Base-by-base conservation (phyloP, 2,113 vertebrate genomes). In the Piaya cayana region DNA sequence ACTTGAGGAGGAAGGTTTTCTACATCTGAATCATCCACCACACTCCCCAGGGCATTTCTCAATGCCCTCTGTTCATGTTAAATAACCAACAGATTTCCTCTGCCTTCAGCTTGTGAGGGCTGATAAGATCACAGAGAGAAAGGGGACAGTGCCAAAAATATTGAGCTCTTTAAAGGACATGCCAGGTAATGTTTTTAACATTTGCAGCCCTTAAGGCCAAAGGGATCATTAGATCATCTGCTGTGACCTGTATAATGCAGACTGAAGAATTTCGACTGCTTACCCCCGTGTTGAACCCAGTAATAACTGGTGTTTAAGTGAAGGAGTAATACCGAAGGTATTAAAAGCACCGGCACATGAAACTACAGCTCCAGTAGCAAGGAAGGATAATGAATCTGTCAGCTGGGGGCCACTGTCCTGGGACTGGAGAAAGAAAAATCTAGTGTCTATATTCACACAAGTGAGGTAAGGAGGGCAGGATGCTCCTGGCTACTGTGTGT, bases 121-220 rank as follows among this genome's bases (percentile, higher is more conserved):
- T 95, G 94, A 93, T 96, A 97, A 95, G 94, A 96, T 95, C 95
- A 47, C 37, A 95, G 84, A 4, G 75, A 91, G 87, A 92, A 65
- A 90, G 79, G 71, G 87, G 95, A 96, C 93, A 90, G 87, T 77
- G 95, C 93, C 94, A 95, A 94, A 85, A 96, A 92, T 14, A 90
- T 9, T 55, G 59, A 95, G 71, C 84, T 83, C 70, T 95, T 82
- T 60, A 85, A 96, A 92, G 94, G 93, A 86, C 91, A 36, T 95
- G 86, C 93, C 83, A 91, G 55, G 63, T 93, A 94, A 95, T 95
- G 93, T 87, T 91, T 94, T 95, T 96, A 96, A 83, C 90, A 92
- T 94, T 95, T 47, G 56, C 15, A 86, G 92, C 82, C 92, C 88
- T 93, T 15, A 59, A 86, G 87, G 93, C 94, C 82, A 70, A 86